phyloP scores from a whole-genome alignment of 2,797 vertebrate species.

The Adrianichthys oophorus region DNA sequence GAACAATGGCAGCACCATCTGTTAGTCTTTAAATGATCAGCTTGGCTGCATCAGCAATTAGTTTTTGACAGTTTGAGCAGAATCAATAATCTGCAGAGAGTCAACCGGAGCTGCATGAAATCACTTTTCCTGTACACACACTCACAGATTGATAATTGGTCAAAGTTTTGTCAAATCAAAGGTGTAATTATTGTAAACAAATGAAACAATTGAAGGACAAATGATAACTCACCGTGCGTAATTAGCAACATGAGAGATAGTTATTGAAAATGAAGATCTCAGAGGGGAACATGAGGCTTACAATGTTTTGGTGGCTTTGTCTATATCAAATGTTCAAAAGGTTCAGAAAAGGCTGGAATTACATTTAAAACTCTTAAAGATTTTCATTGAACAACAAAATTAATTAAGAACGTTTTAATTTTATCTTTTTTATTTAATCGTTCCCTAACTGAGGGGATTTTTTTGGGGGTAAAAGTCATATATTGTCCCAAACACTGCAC shows the following conservation, averaged over 20 bases:
- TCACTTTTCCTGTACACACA: conserved; percentile 24
- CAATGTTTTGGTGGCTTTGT: too few relatives aligned
- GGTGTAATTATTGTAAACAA: conserved; percentile 30
- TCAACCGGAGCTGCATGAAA: conserved; percentile 38
- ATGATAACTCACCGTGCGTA: not conserved
- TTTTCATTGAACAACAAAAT: too few relatives aligned
- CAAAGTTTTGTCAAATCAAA: conserved; percentile 17
- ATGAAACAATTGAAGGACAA: not conserved
- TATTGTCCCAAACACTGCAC: too few relatives aligned
- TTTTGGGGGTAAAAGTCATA: too few relatives aligned
- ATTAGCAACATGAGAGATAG: conserved; percentile 1
- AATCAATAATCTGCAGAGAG: conserved; percentile 51
- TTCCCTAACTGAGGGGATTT: too few relatives aligned
- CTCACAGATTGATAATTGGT: conserved; percentile 13
- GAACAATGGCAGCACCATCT: conserved; percentile 58
- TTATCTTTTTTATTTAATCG: too few relatives aligned
- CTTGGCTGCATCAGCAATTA: conserved; percentile 49
- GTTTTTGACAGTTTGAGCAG: conserved; percentile 53
- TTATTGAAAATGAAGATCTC: not conserved
- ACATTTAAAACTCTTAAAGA: too few relatives aligned
- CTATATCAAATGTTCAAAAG: too few relatives aligned
- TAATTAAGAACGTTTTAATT: too few relatives aligned
- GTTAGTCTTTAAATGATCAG: conserved; percentile 52
- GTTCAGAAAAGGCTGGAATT: too few relatives aligned
- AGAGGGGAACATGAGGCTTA: too few relatives aligned